A percentile compares a stretch with the other conserved stretches of the same genome.
Evolutionary conservation across 2,888 invertebrate genomes (phyloP).

Genomic region (Andrena bicolor): DNA sequence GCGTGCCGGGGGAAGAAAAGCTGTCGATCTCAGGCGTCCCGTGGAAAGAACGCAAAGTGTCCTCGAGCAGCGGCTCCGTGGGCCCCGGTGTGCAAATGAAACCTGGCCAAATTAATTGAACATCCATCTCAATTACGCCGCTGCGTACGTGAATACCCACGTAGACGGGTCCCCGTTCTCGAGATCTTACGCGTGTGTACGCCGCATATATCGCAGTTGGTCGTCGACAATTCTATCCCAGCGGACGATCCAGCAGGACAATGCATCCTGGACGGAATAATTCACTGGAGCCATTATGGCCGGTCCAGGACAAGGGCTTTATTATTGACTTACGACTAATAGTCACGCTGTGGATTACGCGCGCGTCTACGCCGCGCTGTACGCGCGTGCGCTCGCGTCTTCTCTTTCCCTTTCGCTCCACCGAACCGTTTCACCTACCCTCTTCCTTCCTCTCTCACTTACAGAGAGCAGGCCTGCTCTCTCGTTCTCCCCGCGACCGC

Average conservation of each 20-base stretch:
- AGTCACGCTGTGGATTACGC: constrained; percentile 81
- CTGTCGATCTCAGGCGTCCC: constrained; percentile 33
- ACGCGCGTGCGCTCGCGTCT: constrained; percentile 53
- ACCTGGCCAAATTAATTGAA: constrained; percentile 75
- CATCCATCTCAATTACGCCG: constrained; percentile 81
- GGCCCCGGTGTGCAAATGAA: constrained; percentile 65
- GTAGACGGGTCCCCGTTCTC: constrained; percentile 45
- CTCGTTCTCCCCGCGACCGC: constrained; percentile 7
- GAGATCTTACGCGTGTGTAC: constrained; percentile 59
- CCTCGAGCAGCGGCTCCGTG: neutral
- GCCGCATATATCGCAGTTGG: constrained; percentile 52
- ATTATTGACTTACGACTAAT: constrained; percentile 84
- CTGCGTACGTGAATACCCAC: constrained; percentile 67
- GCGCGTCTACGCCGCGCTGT: constrained; percentile 50
- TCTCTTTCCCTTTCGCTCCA: constrained; percentile 58
- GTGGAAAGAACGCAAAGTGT: constrained; percentile 24
- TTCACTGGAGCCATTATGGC: constrained; percentile 80
- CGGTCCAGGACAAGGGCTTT: constrained; percentile 80
- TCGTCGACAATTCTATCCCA: constrained; percentile 79
- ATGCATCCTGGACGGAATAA: constrained; percentile 79
- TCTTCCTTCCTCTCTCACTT: constrained; percentile 4
- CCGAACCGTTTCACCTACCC: constrained; percentile 29
- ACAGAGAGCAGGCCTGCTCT: neutral
- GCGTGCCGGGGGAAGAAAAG: neutral
- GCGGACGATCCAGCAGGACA: constrained; percentile 71